Conservation (phyloP, 2,113 vertebrate genomes). For the Acanthisitta chloris region DNA sequence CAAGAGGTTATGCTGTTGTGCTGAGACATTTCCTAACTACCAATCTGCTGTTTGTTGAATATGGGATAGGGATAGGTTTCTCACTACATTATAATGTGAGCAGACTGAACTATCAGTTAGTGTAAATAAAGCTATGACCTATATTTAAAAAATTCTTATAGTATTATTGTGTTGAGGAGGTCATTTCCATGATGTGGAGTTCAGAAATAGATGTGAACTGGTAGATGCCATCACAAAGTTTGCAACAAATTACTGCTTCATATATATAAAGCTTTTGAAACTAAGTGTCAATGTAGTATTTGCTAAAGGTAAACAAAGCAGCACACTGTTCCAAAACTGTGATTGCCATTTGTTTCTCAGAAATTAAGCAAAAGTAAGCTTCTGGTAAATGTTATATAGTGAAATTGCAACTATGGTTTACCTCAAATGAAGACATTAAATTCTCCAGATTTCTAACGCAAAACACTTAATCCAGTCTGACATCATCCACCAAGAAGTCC, state of each 20-base stretch:
- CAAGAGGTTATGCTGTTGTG: background rate
- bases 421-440: background rate
- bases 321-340: background rate
- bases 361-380: background rate
- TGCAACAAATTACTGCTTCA: background rate
- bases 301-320: background rate
- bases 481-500: background rate
- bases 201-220: background rate
- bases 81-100: background rate
- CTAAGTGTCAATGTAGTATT: background rate
- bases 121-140: background rate
- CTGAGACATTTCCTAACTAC: background rate
- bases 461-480: background rate
- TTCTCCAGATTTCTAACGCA: background rate
- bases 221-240: background rate
- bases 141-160: background rate
- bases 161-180: background rate
- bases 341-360: background rate
- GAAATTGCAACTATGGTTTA: background rate
- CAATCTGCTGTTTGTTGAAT: background rate
- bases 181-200: background rate
- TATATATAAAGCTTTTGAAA: background rate
- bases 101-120: background rate
- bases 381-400: background rate
- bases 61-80: background rate